These are phyloP conservation scores for Pholis gunnellus DNA, from an alignment of 2,113 vertebrate species.

Conservation along the genomic window DNA sequence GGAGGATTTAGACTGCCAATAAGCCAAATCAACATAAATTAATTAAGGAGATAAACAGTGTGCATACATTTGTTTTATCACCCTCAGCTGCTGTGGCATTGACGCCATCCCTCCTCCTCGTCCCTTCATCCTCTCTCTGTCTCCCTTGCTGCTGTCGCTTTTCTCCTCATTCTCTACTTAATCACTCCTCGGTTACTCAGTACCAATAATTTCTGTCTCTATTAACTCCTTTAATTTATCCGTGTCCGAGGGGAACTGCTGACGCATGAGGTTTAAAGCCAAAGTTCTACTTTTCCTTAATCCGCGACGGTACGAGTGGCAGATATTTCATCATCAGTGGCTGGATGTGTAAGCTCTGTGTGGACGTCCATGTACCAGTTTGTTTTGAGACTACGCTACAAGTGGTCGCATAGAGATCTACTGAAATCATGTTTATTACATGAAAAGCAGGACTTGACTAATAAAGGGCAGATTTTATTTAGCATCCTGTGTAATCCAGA, in stretches of 20 bases:
- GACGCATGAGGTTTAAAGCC: neutral
- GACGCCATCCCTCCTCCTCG: neutral
- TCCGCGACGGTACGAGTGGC: neutral
- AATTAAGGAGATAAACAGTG: conserved; percentile 36
- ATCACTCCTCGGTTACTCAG: neutral
- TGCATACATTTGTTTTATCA: conserved; percentile 15
- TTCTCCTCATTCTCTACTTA: neutral
- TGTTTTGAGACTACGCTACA: neutral
- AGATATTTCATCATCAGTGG: neutral
- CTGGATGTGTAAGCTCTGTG: neutral
- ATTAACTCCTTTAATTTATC: neutral
- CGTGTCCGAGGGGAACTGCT: neutral
- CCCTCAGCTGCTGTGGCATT: neutral
- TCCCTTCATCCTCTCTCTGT: neutral
- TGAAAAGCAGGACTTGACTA: neutral
- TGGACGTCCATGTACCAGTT: neutral
- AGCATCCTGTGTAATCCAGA: no score
- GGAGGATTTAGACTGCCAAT: conserved; percentile 18
- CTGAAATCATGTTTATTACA: neutral
- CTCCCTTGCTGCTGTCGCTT: conserved; percentile 5
- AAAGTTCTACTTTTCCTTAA: neutral
- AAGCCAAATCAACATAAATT: conserved; percentile 24
- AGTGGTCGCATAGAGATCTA: neutral
- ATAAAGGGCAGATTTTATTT: neutral
- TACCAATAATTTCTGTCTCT: neutral